A percentile compares a stretch with the other conserved stretches of the same genome.
Conservation (phyloP, 1,140 invertebrate species). For the Carposina sasakii region DNA sequence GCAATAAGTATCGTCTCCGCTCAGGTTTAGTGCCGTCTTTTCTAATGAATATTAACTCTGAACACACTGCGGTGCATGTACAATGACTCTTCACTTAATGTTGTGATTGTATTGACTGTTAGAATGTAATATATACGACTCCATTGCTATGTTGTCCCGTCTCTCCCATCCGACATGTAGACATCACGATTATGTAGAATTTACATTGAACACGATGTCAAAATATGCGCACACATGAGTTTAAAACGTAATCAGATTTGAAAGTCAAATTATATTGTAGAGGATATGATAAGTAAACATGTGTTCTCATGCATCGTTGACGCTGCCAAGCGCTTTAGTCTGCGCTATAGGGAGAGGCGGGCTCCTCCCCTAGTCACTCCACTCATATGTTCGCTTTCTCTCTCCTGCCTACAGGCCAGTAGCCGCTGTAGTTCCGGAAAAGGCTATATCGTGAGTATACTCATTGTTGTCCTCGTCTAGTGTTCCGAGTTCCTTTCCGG, state of each 20-base stretch:
- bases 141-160: conserved; percentile 33
- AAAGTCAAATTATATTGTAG: conserved; percentile 11
- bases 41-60: neutral
- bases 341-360: conserved; percentile 38
- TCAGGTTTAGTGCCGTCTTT: conserved; percentile 9
- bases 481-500: conserved; percentile 26
- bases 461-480: conserved; percentile 57
- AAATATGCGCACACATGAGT: neutral
- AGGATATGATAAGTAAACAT: too few relatives aligned
- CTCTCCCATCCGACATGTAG: conserved; percentile 22
- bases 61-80: conserved; percentile 25
- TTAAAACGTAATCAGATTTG: conserved; percentile 4
- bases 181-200: too few relatives aligned
- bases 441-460: conserved; percentile 90
- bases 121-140: conserved; percentile 27
- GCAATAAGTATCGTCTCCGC: conserved; percentile 12
- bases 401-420: conserved; percentile 81
- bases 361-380: conserved; percentile 49
- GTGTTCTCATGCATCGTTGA: too few relatives aligned
- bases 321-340: too few relatives aligned
- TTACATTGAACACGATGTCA: neutral
- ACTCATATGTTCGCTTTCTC: conserved; percentile 69
- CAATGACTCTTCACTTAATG: conserved; percentile 27
- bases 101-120: conserved; percentile 36
- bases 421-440: conserved; percentile 89